phyloP scores from a whole-genome alignment of 2,797 vertebrate genomes.

The Diplodus puntazzo region DNA sequence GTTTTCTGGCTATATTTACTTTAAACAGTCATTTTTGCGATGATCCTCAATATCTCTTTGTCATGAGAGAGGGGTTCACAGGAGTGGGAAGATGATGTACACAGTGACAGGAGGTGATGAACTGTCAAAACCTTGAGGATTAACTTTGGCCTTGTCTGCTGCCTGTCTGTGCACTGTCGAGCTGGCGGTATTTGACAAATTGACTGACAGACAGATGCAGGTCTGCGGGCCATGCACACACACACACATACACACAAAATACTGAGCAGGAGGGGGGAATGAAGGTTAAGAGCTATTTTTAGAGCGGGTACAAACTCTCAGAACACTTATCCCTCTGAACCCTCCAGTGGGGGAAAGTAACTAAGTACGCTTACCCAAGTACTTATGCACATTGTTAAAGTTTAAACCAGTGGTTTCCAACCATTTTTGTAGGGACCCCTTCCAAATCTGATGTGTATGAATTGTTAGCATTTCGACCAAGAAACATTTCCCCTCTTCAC shows the following conservation, averaged over 20 bases:
- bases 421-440: no score
- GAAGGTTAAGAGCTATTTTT: neutral
- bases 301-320: no score
- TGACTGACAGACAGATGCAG: constrained; percentile 84
- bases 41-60: neutral
- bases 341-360: neutral
- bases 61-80: neutral
- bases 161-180: constrained; percentile 62
- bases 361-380: neutral
- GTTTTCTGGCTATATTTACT: neutral
- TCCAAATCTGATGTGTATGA: neutral
- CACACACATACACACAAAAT: neutral
- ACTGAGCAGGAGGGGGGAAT: neutral
- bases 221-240: constrained; percentile 68
- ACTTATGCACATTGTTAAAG: neutral
- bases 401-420: neutral
- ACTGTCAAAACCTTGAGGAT: constrained; percentile 79
- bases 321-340: neutral
- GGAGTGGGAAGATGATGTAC: constrained; percentile 19
- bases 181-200: constrained; percentile 83
- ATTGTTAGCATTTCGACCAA: neutral
- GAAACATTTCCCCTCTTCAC: no score
- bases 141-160: constrained; percentile 68
- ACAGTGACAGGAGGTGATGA: constrained; percentile 76
- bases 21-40: neutral